Percentiles rank a stretch among this genome's conserved stretches.
Conservation (phyloP, 2,888 invertebrate genomes). For the Herminia tarsipennalis region DNA sequence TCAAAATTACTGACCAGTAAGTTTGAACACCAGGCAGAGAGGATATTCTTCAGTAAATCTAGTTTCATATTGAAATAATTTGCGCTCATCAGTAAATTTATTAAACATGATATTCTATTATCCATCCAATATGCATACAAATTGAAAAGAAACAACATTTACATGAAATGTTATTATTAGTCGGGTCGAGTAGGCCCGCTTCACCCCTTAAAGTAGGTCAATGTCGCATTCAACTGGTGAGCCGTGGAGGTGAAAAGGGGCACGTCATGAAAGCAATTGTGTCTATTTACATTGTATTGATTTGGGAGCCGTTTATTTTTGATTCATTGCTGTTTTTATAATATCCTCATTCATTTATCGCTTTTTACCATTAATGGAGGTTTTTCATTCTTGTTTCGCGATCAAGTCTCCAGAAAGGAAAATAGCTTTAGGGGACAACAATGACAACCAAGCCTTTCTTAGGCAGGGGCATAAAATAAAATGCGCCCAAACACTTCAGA, state of each 20-base stretch:
- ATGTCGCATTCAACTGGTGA: conserved; percentile 71
- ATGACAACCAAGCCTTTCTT: too few relatives aligned
- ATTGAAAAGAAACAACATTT: conserved; percentile 51
- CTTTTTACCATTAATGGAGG: too few relatives aligned
- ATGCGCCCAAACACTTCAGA: too few relatives aligned
- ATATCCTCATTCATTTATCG: too few relatives aligned
- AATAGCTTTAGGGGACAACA: too few relatives aligned
- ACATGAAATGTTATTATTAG: conserved; percentile 52
- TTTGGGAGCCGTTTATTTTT: conserved; percentile 13
- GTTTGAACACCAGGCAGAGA: too few relatives aligned
- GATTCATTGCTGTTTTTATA: too few relatives aligned
- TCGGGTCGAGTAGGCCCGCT: conserved; percentile 23
- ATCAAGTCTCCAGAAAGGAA: too few relatives aligned
- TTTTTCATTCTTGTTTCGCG: too few relatives aligned
- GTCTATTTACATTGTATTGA: conserved; percentile 46
- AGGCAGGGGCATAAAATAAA: too few relatives aligned
- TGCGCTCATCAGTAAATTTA: conserved; percentile 19
- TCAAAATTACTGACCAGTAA: too few relatives aligned
- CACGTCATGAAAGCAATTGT: conserved; percentile 48
- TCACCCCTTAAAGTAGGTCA: conserved; percentile 56
- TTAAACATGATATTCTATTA: conserved; percentile 32
- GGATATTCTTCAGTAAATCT: conserved; percentile 12
- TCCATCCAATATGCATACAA: conserved; percentile 50
- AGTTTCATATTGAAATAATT: conserved; percentile 31
- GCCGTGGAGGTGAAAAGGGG: conserved; percentile 34